Evolutionary conservation across 2,797 vertebrate species (phyloP), one percentile per base, ranked within the genome.

Genomic region (Coracias cyanogaster): DNA sequence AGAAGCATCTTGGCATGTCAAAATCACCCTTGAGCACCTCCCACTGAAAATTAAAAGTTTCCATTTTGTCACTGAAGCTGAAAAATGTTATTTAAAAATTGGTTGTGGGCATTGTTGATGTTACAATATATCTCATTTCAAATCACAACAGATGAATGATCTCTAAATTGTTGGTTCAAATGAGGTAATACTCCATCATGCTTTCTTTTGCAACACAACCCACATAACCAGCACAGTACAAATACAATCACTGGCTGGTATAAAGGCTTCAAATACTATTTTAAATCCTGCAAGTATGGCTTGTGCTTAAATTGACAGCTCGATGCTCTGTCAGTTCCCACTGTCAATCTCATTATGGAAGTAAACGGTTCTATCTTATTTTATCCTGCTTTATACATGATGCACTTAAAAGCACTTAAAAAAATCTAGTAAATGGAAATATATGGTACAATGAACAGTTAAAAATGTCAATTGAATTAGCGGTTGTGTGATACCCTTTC

Each of bases 391-490:
- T 90, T 90, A 90, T 82, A 92, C 82, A 54, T 69, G 60, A 93
- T 78, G 83, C 70, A 93, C 76, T 97, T 91, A 97, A 96, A 96
- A 87, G 92, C 91, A 71, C 70, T 94, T 92, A 71, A 96, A 97
- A 94, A 89, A 78, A 96, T 92, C 94, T 66, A 95, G 92, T 85
- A 95, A 97, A 97, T 94, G 92, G 87, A 95, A 97, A 96, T 93
- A 95, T 93, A 96, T 89, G 90, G 84, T 93, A 97, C 90, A 94
- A 93, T 87, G 87, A 91, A 71, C 90, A 94, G 94, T 97, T 97
- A 93, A 96, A 97, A 97, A 96, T 80, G 87, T 91, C 95, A 95
- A 84, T 97, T 97, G 96, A 97, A 96, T 97, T 96, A 97, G 96
- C 48, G 35, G 55, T 88, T 93, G 82, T 89, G 94, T 84, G 92